Conservation (phyloP, 2,797 vertebrate species). For the Enteromius fasciolatus region DNA sequence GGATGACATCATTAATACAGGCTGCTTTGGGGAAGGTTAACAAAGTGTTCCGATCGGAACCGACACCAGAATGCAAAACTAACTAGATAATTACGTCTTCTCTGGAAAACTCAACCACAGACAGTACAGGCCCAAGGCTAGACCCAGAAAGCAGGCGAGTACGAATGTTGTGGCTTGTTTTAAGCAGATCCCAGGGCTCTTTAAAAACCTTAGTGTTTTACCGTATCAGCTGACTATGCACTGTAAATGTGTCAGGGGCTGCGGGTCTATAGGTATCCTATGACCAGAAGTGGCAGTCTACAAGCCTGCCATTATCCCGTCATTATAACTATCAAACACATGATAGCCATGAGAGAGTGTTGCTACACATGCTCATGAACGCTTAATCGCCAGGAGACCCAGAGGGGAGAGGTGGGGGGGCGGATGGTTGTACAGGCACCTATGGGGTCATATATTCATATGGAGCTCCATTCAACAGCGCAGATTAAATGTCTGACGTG, state of each 20-base stretch:
- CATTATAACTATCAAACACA: conserved; percentile 51
- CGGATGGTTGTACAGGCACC: background rate
- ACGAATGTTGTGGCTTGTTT: conserved; percentile 40
- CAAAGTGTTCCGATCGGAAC: conserved; percentile 51
- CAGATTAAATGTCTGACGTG: conserved; percentile 51
- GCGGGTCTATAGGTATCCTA: conserved; percentile 40
- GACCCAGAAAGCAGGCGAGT: conserved; percentile 28
- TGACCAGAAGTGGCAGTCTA: conserved; percentile 48
- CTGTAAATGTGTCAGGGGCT: conserved; percentile 55
- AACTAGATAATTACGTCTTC: conserved; percentile 47
- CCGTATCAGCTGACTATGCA: conserved; percentile 52
- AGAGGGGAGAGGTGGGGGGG: background rate
- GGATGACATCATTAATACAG: conserved; percentile 57
- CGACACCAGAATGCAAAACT: conserved; percentile 49
- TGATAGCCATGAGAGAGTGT: conserved; percentile 50
- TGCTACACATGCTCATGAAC: conserved; percentile 38
- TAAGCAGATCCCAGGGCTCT: conserved; percentile 46
- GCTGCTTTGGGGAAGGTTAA: conserved; percentile 59
- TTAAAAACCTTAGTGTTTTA: conserved; percentile 56
- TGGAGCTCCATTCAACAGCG: conserved; percentile 31
- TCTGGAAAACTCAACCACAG: conserved; percentile 42
- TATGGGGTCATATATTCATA: conserved; percentile 46
- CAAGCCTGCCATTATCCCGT: conserved; percentile 26
- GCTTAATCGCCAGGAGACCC: conserved; percentile 26
- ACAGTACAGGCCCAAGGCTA: conserved; percentile 52